phyloP scores from a whole-genome alignment of 2,113 vertebrate genomes.

The Arvicanthis niloticus region DNA sequence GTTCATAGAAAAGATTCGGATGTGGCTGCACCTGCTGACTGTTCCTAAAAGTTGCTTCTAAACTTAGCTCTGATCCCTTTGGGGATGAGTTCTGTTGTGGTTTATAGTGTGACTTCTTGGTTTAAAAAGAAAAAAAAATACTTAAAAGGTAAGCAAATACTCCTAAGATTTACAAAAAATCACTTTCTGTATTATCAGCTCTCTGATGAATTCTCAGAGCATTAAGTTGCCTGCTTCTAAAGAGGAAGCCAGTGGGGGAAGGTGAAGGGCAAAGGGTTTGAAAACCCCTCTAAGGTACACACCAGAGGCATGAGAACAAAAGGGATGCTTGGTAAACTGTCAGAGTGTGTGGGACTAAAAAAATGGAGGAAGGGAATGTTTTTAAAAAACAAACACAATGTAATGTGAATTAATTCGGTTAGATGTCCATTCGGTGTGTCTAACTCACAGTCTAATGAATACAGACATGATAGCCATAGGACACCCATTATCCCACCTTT shows the following conservation, averaged over 20 bases:
- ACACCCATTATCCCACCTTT: background rate
- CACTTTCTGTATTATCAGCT: slow-evolving; percentile 3
- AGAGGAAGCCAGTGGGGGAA: background rate
- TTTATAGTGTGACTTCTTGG: slow-evolving; percentile 60
- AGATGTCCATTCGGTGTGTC: background rate
- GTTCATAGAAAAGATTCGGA: slow-evolving; percentile 24
- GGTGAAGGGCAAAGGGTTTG: background rate
- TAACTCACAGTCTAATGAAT: background rate
- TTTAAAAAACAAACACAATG: background rate
- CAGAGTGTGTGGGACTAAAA: background rate
- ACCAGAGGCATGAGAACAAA: background rate
- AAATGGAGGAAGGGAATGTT: background rate
- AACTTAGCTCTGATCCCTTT: slow-evolving; percentile 49
- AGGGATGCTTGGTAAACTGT: background rate
- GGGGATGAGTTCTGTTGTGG: slow-evolving; percentile 45
- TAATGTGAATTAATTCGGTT: background rate
- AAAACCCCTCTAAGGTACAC: background rate
- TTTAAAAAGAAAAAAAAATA: background rate
- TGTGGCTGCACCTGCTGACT: background rate
- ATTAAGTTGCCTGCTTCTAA: background rate
- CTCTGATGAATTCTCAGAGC: background rate
- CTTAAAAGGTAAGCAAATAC: slow-evolving; percentile 32
- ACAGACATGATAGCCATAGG: background rate
- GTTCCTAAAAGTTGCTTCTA: slow-evolving; percentile 45
- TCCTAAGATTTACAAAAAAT: slow-evolving; percentile 31